A percentile compares a stretch with the other conserved stretches of the same genome.
Evolutionary conservation across 2,113 vertebrate genomes (phyloP).

Genomic region (Oophaga pumilio): DNA sequence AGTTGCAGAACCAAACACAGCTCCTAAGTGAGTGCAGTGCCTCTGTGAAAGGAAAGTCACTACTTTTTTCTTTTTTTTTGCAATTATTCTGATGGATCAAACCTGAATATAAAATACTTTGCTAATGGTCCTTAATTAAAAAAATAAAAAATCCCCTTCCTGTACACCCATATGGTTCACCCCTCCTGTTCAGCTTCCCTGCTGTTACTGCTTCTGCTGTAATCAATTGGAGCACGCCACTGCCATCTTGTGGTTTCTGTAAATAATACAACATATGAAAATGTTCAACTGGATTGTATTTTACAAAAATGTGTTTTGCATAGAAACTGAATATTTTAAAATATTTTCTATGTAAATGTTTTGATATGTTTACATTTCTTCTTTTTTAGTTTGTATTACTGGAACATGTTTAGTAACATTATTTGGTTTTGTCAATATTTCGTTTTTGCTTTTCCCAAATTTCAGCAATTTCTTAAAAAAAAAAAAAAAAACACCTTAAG

Average conservation of each 20-base stretch:
- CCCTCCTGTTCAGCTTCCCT: neutral
- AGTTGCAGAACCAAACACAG: neutral
- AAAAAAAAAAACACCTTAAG: neutral
- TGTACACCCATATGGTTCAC: too few relatives aligned
- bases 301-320: neutral
- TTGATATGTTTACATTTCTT: neutral
- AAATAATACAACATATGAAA: neutral
- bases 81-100: too few relatives aligned
- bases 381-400: neutral
- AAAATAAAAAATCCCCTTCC: too few relatives aligned
- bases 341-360: neutral
- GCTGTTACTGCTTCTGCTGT: neutral
- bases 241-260: conserved; percentile 30
- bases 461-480: neutral
- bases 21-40: neutral
- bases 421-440: neutral
- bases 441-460: neutral
- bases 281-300: neutral
- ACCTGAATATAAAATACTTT: too few relatives aligned
- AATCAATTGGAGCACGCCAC: neutral
- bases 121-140: too few relatives aligned
- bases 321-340: neutral
- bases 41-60: neutral
- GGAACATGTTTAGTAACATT: neutral
- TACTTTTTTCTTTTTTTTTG: neutral